Base-by-base conservation (phyloP, 2,113 vertebrate species). In the Larimichthys crocea region DNA sequence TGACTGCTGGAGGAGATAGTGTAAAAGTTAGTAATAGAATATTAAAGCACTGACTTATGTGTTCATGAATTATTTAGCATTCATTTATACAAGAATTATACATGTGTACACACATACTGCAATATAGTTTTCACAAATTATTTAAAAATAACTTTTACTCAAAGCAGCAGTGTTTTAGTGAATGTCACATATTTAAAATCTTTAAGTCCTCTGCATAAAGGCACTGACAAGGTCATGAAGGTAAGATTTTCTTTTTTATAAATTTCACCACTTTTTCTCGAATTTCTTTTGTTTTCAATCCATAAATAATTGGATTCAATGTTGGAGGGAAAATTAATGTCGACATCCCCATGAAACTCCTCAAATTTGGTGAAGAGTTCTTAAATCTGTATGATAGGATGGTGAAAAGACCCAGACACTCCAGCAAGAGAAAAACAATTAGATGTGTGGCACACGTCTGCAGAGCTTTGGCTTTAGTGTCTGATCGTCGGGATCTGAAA, bases 381-480 rank as follows among this genome's bases (percentile, higher is more conserved):
- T 49, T 79, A 3, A 95, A 14, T 73, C 95, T 92, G 83, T 94
- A 94, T 1, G 94, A 93, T 73, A 95, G 90, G 52, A 95, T 85
- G 20, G 93, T 92, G 57, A 94, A 94, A 65, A 94, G 91, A 2
- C 93, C 93, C 17, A 95, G 82, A 84, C 93, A 91, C 63, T 95
- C 95, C 26, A 95, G 48, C 46, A 95, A 17, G 1, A 95, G 65
- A 29, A 93, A 95, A 10, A 94, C 91, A 14, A 78, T 35, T 0
- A 95, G 84, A 48, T 96, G 95, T 22, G 94, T 95, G 0, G 91
- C 93, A 65, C 95, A 95, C 0, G 95, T 95, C 85, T 95, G 94
- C 40, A 95, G 61, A 17, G 93, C 94, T 86, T 95, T 96, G 61
- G 83, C 87, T 79, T 91, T 94, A 0, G 92, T 94, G 71, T 95